Evolutionary conservation across 1,140 invertebrate genomes (phyloP).

Genomic region (Drosophila nigrodunni): DNA sequence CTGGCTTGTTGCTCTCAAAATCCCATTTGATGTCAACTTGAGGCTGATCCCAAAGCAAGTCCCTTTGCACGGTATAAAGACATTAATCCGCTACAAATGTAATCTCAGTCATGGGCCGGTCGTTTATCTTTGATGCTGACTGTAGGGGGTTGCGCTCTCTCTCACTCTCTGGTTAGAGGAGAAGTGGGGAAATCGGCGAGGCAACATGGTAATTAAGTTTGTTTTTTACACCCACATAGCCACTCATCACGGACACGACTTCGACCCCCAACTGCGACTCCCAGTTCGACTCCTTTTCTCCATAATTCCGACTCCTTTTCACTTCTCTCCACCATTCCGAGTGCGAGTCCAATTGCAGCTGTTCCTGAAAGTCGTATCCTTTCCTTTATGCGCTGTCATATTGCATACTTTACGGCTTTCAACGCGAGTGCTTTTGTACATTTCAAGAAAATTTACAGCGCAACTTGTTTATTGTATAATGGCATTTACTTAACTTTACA

Average conservation of each 20-base stretch:
- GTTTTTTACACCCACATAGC: slow-evolving; percentile 23
- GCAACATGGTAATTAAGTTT: slow-evolving; percentile 57
- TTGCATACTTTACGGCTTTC: slow-evolving; percentile 78
- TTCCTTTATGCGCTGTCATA: slow-evolving; percentile 76
- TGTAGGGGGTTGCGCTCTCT: background rate
- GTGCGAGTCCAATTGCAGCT: slow-evolving; percentile 3
- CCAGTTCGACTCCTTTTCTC: background rate
- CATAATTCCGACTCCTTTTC: background rate
- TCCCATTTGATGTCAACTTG: slow-evolving; percentile 9
- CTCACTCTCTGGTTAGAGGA: background rate
- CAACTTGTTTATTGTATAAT: slow-evolving; percentile 75
- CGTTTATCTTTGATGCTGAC: slow-evolving; percentile 49
- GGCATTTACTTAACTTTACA: slow-evolving; percentile 76
- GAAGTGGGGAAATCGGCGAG: background rate
- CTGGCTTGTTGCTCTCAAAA: background rate
- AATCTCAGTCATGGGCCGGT: slow-evolving; percentile 33
- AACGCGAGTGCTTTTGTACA: slow-evolving; percentile 78
- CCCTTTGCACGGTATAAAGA: background rate
- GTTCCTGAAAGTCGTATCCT: slow-evolving; percentile 43
- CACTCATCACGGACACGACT: background rate
- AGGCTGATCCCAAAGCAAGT: background rate
- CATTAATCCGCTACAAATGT: slow-evolving; percentile 6
- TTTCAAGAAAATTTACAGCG: slow-evolving; percentile 76
- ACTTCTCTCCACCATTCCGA: background rate
- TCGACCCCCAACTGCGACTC: slow-evolving; percentile 3